Base-by-base conservation (phyloP, 2,113 vertebrate genomes). In the Podarcis cretensis region DNA sequence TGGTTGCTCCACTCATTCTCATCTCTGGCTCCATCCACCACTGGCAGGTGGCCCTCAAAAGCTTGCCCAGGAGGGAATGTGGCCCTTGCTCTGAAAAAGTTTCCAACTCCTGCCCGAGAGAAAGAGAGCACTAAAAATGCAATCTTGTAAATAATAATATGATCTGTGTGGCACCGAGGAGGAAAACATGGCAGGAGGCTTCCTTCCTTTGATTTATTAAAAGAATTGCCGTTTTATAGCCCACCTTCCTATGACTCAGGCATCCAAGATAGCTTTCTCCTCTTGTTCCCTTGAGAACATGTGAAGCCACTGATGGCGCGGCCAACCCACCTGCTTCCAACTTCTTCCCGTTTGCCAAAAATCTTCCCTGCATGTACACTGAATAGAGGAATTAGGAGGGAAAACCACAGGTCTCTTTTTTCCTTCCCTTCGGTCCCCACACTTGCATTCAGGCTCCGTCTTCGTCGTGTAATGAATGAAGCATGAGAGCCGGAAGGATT, bases 401-500 rank as follows among this genome's bases (percentile, higher is more conserved):
- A 84, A 92, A 90, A 76, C 92, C 89, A 85, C 68, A 8, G 82
- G 40, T 88, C 86, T 1, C 76, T 13, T 77, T 73, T 82, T 21
- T 63, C 71, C 57, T 65, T 30, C 87, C 0, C 1, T 65, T 75
- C 66, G 83, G 14, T 84, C 57, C 90, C 86, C 4, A 25, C 85
- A 66, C 4, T 84, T 68, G 35, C 0, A 20, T 76, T 84, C 86
- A 92, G 90, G 54, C 43, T 43, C 0, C 0, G 78, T 1, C 84
- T 5, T 81, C 0, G 1, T 78, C 80, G 87, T 59, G 32, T 88
- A 71, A 54, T 0, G 0, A 87, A 75, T 27, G 57, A 48, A 32
- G 87, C 5, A 1, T 71, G 87, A 32, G 92, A 94, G 90, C 94
- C 91, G 92, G 93, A 96, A 95, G 93, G 92, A 92, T 95, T 76